Evolutionary conservation across 2,113 vertebrate genomes (phyloP).

Genomic region (Columbina picui): DNA sequence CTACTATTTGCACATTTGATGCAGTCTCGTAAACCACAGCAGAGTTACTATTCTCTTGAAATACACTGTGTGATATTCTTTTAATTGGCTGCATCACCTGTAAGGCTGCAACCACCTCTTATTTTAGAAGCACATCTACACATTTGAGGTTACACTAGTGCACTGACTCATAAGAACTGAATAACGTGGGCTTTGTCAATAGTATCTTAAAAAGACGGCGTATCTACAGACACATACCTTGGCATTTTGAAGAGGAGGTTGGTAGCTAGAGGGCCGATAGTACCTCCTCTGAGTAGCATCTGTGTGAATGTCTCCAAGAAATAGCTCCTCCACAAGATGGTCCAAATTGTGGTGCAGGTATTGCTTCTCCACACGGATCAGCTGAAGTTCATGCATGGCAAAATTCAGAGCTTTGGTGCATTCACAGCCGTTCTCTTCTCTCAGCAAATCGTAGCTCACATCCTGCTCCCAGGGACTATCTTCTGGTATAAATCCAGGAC

Average conservation of each 20-base stretch:
- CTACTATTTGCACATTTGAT: background rate
- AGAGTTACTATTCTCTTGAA: background rate
- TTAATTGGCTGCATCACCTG: background rate
- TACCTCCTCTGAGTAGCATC: conserved; percentile 89
- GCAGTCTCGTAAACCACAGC: background rate
- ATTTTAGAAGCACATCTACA: background rate
- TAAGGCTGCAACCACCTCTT: background rate
- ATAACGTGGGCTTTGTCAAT: background rate
- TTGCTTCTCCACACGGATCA: conserved; percentile 93
- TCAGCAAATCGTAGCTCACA: conserved; percentile 85
- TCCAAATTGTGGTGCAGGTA: conserved; percentile 90
- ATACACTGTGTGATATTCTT: background rate
- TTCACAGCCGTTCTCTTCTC: conserved; percentile 83
- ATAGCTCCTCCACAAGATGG: conserved; percentile 92
- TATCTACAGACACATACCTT: conserved; percentile 77
- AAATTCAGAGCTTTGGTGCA: conserved; percentile 90
- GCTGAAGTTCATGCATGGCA: conserved; percentile 95
- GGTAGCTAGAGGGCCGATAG: conserved; percentile 94
- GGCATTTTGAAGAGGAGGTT: conserved; percentile 90
- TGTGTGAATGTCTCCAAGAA: conserved; percentile 93
- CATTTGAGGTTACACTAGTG: background rate
- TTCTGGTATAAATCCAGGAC: conserved; percentile 76
- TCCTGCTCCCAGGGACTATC: conserved; percentile 81
- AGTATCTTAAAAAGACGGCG: background rate
- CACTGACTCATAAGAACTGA: background rate